Evolutionary conservation across 2,888 invertebrate genomes (phyloP).

Genomic region (Drosophila paramelanica): DNA sequence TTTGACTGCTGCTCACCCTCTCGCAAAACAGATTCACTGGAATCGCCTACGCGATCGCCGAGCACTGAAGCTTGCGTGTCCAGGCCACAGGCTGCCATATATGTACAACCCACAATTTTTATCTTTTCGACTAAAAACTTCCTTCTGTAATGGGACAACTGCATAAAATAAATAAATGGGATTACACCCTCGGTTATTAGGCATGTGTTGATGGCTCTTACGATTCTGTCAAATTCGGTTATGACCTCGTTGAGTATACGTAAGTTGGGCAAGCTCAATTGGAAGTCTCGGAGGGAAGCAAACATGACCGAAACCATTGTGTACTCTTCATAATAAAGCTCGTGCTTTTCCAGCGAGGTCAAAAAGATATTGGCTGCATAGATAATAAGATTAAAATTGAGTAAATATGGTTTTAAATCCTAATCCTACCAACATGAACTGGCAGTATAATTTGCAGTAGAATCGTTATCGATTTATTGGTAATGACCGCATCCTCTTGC

Average conservation of each 20-base stretch:
- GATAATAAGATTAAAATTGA: conserved; percentile 74
- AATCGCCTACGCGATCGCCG: no score
- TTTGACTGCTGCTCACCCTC: conserved; percentile 15
- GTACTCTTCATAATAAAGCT: conserved; percentile 94
- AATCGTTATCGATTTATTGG: conserved; percentile 94
- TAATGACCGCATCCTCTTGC: conserved; percentile 92
- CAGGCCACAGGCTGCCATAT: conserved; percentile 98
- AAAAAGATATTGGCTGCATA: conserved; percentile 86
- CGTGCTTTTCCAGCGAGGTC: conserved; percentile 88
- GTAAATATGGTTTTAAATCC: conserved; percentile 87
- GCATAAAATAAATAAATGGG: conserved; percentile 16
- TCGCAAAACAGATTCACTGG: neutral
- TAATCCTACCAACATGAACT: conserved; percentile 92
- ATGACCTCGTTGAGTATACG: conserved; percentile 94
- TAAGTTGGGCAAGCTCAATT: conserved; percentile 88
- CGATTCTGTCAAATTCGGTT: conserved; percentile 93
- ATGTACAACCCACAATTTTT: conserved; percentile 97
- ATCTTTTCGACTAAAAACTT: conserved; percentile 95
- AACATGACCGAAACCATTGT: conserved; percentile 97
- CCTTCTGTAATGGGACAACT: conserved; percentile 87
- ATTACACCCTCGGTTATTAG: neutral
- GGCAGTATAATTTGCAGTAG: conserved; percentile 96
- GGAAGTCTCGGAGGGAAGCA: conserved; percentile 94
- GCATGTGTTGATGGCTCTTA: conserved; percentile 80
- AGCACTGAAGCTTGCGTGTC: conserved; percentile 88